These are phyloP conservation scores for Batillaria attramentaria DNA, from an alignment of 1,140 invertebrate species.

Conservation along the genomic window DNA sequence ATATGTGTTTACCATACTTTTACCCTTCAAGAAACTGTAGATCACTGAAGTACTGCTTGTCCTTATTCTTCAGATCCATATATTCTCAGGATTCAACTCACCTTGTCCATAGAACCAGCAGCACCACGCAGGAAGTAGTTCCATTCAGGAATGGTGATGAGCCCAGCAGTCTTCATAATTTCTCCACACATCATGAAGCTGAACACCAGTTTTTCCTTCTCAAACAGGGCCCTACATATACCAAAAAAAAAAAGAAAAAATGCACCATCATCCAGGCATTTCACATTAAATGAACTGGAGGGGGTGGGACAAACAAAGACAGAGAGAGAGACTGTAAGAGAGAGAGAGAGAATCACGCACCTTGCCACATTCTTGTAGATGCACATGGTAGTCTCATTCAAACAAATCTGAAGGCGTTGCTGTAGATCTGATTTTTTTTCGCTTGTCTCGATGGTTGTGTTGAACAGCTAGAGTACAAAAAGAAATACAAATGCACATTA, in stretches of 20 bases:
- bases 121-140: slow-evolving; percentile 83
- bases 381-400: slow-evolving; percentile 75
- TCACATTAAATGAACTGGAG: no score
- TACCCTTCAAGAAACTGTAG: no score
- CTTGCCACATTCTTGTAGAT: slow-evolving; percentile 72
- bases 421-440: slow-evolving; percentile 64
- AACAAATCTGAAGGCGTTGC: slow-evolving; percentile 63
- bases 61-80: no score
- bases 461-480: slow-evolving; percentile 86
- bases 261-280: no score
- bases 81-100: no score
- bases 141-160: slow-evolving; percentile 78
- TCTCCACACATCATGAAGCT: slow-evolving; percentile 84
- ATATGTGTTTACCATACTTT: no score
- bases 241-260: no score
- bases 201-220: slow-evolving; percentile 72
- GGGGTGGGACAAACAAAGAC: no score
- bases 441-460: slow-evolving; percentile 72
- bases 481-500: no score
- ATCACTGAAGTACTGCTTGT: no score
- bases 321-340: no score
- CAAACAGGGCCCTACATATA: slow-evolving; percentile 73
- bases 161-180: slow-evolving; percentile 78
- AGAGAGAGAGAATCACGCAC: slow-evolving; percentile 46
- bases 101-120: slow-evolving; percentile 66